Conservation (phyloP, 2,113 vertebrate species). For the Perccottus glenii region DNA sequence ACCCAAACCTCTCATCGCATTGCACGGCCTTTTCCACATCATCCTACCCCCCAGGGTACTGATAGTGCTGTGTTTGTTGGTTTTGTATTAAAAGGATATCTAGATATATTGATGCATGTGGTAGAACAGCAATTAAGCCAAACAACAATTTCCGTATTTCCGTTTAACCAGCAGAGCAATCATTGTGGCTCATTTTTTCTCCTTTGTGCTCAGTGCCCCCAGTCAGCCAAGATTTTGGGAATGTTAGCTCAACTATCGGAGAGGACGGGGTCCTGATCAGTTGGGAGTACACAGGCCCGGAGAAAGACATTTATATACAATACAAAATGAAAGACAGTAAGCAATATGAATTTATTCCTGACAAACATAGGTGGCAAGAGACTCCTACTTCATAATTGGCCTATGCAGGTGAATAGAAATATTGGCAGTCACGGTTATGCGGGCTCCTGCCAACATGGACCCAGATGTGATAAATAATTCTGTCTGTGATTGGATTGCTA, state of each 20-base stretch:
- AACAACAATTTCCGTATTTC: conserved; percentile 24
- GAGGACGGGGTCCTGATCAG: conserved; percentile 89
- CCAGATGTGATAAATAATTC: conserved; percentile 52
- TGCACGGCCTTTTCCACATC: conserved; percentile 72
- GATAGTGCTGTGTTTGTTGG: conserved; percentile 62
- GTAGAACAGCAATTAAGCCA: conserved; percentile 11
- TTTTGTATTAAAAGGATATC: not conserved
- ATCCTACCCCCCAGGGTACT: conserved; percentile 82
- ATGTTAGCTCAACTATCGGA: conserved; percentile 83
- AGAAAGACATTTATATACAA: conserved; percentile 91
- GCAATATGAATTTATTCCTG: conserved; percentile 69
- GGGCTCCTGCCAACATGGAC: conserved; percentile 32
- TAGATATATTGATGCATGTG: conserved; percentile 10
- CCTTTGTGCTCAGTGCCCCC: conserved; percentile 84
- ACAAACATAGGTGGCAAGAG: conserved; percentile 57
- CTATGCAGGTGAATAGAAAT: conserved; percentile 63
- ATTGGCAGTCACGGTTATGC: conserved; percentile 34
- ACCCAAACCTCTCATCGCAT: conserved; percentile 81
- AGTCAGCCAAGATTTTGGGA: conserved; percentile 85
- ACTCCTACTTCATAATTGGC: conserved; percentile 56
- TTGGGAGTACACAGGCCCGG: conserved; percentile 94
- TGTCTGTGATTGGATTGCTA: conserved; percentile 51
- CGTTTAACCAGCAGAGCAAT: conserved; percentile 33
- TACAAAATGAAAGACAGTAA: conserved; percentile 94
- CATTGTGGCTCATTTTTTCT: conserved; percentile 81